Conservation (phyloP, 2,797 vertebrate species). For the Eulemur coronatus region DNA sequence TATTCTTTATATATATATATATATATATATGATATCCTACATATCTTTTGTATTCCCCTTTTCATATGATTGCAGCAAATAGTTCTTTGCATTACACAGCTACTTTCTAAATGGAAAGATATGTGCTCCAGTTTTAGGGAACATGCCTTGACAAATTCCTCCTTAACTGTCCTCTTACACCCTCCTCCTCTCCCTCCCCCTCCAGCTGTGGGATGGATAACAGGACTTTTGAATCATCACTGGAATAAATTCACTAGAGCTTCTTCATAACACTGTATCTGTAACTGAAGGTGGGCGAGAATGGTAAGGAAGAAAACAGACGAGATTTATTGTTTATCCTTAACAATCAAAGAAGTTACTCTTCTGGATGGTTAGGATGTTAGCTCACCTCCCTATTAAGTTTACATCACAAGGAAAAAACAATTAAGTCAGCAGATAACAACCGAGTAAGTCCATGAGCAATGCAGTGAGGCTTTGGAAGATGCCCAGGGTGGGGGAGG, state of each 20-base stretch:
- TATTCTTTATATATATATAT: not conserved
- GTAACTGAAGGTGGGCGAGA: not conserved
- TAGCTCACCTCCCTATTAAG: constrained; percentile 60
- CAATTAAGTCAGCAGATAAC: constrained; percentile 45
- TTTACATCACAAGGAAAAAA: constrained; percentile 60
- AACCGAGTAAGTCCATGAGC: not conserved
- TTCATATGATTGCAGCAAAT: not conserved
- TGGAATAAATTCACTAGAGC: constrained; percentile 39
- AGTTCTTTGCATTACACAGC: not conserved
- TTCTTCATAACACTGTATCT: not conserved
- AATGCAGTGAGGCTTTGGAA: constrained; percentile 35
- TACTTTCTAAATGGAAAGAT: not conserved
- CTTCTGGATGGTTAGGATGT: constrained; percentile 41
- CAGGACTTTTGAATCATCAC: constrained; percentile 24
- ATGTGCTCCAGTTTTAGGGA: not conserved
- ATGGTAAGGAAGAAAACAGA: not conserved
- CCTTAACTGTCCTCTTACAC: not conserved
- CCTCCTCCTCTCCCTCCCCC: not conserved
- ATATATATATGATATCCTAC: not conserved
- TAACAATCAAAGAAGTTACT: not conserved
- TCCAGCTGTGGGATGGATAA: not conserved
- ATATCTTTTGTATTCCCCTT: not conserved
- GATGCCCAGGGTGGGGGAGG: not conserved
- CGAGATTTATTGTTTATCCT: constrained; percentile 2
- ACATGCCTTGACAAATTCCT: not conserved